Percentiles rank a stretch among this genome's conserved stretches.
phyloP scores from a whole-genome alignment of 92 coral and sea anemone species.

The Zoanthus sociatus region DNA sequence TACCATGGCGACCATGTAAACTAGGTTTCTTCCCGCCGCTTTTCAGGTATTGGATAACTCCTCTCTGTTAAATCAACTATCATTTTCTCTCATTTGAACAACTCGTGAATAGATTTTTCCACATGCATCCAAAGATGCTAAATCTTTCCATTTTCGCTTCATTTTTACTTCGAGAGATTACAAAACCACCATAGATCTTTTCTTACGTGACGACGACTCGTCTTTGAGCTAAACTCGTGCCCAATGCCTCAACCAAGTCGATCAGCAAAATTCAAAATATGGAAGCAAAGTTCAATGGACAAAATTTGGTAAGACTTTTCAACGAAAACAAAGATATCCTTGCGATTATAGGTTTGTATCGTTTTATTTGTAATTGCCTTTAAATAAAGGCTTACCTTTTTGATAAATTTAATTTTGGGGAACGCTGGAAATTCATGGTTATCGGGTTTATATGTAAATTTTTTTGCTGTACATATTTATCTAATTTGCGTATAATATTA shows the following conservation, averaged over 20 bases:
- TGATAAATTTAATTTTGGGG: no score
- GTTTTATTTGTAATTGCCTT: not conserved
- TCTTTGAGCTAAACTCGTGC: slow-evolving; percentile 16
- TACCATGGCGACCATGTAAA: slow-evolving; percentile 54
- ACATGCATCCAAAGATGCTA: not conserved
- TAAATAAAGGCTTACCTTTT: not conserved
- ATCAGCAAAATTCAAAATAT: not conserved
- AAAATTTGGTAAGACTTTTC: not conserved
- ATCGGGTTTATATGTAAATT: no score
- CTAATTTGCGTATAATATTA: not conserved
- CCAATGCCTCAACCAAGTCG: not conserved
- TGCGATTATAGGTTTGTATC: slow-evolving; percentile 17
- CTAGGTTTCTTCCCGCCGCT: slow-evolving; percentile 27
- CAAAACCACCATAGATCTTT: slow-evolving; percentile 27
- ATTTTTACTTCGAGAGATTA: not conserved
- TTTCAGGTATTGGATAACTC: not conserved
- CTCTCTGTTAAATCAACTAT: not conserved
- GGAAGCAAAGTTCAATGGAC: not conserved
- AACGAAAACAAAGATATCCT: slow-evolving; percentile 15
- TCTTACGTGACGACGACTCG: not conserved
- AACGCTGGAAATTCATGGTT: no score
- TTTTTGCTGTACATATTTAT: not conserved
- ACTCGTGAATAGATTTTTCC: not conserved
- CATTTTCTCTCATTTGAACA: slow-evolving; percentile 2
- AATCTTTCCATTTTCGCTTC: not conserved